Base-by-base conservation (phyloP, 1,140 invertebrate species). In the Ips typographus region DNA sequence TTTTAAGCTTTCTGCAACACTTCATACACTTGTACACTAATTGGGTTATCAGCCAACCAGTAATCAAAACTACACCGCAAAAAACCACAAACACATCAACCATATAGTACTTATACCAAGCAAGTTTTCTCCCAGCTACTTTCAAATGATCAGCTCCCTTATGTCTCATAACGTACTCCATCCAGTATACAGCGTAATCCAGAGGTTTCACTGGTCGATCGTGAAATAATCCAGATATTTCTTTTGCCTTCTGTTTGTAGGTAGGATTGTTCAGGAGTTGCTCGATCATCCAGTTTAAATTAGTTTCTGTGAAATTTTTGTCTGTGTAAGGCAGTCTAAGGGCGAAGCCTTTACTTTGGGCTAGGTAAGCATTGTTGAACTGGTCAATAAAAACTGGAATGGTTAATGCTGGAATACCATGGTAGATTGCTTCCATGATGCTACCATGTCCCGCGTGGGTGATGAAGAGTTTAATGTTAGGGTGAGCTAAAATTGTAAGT, bases 311-410 rank as follows among this genome's bases (percentile, higher is more conserved):
- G 22, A 76, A 65, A 53, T 71, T 44, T 1, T 53, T 42, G 41
- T 64, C 62, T 1, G 7, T 52, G 39, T 64, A 64, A 4, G 49
- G 47, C 22, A 66, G 56, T 58, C 58, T 66, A 39, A 82, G 76
- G 40, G 82, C 85, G 64, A 81, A 83, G 4, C 84, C 85, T 2
- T 74, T 71, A 37, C 78, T 55, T 43, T 83, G 77, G 0, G 81
- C 80, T 39, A 80, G 79, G 2, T 81, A 77, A 69, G 85, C 79
- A 71, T 88, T 89, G 39, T 82, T 81, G 2, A 79, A 81, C 73
- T 90, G 89, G 76, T 90, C 88, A 22, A 81, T 83, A 41, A 88
- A 84, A 40, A 91, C 80, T 49, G 91, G 90, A 63, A 91, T 83
- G 2, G 86, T 88, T 22, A 92, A 77, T 3, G 91, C 81, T 1